phyloP scores from a whole-genome alignment of 2,113 vertebrate genomes.

The Sylvilagus bachmani region DNA sequence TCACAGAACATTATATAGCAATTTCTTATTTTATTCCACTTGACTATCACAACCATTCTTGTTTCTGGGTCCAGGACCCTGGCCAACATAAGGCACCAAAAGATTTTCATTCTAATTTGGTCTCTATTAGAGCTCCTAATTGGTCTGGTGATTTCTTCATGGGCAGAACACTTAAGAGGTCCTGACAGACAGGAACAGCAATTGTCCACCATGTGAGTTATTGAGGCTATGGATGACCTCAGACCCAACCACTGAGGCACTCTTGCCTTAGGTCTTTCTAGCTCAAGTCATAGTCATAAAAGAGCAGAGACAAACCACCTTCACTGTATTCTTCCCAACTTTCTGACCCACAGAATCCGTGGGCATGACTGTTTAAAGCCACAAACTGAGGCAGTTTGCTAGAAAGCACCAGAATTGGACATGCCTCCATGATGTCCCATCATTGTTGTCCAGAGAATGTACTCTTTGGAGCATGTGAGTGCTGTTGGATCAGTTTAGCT shows the following conservation, averaged over 20 bases:
- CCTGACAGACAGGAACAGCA: too few relatives aligned
- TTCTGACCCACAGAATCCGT: background rate
- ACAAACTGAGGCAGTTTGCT: background rate
- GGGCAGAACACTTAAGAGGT: background rate
- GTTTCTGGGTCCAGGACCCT: background rate
- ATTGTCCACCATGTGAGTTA: background rate
- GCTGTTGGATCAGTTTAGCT: background rate
- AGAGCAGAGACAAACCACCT: background rate
- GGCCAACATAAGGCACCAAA: background rate
- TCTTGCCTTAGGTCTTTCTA: background rate
- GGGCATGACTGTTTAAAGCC: background rate
- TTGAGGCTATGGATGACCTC: background rate
- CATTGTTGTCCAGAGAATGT: background rate
- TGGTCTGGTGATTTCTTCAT: background rate
- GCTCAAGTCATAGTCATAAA: background rate
- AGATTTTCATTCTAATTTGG: background rate
- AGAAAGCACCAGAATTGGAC: background rate
- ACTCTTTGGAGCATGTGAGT: background rate
- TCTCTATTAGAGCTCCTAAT: background rate
- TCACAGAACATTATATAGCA: background rate
- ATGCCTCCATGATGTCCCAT: background rate
- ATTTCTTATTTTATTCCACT: background rate
- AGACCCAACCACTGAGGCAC: background rate
- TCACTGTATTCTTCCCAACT: background rate
- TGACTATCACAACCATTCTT: slow-evolving; percentile 1